Conservation (phyloP, 2,797 vertebrate genomes). For the Lepus townsendii region DNA sequence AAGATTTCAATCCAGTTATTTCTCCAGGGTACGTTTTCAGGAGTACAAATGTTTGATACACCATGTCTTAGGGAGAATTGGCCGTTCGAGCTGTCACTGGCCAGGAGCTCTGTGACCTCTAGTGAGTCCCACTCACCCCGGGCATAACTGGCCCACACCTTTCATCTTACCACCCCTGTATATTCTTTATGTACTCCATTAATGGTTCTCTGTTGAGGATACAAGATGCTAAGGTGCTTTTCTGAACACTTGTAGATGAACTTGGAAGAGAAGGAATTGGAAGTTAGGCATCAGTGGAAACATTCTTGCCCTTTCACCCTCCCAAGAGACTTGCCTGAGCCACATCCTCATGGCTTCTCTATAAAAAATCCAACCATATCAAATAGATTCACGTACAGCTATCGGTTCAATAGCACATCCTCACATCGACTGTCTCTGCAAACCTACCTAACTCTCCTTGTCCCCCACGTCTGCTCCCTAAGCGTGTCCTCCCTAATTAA, state of each 20-base stretch:
- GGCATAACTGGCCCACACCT: not conserved
- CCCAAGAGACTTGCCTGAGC: not conserved
- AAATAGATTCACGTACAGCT: not conserved
- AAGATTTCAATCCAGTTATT: not conserved
- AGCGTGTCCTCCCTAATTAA: not conserved
- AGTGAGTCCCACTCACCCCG: accelerated
- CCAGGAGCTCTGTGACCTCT: not conserved
- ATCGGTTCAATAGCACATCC: not conserved
- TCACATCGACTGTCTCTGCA: not conserved
- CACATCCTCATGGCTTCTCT: not conserved
- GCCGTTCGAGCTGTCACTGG: not conserved
- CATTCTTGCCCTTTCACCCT: not conserved
- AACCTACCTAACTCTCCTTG: not conserved
- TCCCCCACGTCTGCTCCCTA: not conserved
- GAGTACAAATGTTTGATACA: not conserved
- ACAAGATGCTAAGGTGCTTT: not conserved
- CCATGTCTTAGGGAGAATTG: not conserved
- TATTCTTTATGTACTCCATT: not conserved
- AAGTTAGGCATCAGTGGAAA: not conserved
- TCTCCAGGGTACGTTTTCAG: not conserved
- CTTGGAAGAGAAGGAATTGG: not conserved
- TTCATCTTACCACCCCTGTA: not conserved
- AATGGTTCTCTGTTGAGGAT: not conserved
- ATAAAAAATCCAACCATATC: not conserved
- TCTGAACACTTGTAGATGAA: not conserved